Conservation (phyloP, 2,888 invertebrate genomes). For the Parochlus steinenii region DNA sequence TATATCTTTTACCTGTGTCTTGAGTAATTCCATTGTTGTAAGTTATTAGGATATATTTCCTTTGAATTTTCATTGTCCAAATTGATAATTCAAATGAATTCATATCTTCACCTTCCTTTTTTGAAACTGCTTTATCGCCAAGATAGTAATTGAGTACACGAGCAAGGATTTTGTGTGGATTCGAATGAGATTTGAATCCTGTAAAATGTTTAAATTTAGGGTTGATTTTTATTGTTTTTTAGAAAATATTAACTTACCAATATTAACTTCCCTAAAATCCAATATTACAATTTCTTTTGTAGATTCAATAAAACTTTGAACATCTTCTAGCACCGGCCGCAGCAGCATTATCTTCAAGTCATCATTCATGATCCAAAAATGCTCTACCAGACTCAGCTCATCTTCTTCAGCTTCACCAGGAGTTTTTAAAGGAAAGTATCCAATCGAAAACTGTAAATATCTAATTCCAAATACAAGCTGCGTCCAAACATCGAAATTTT, state of each 20-base stretch:
- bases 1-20: too few relatives aligned
- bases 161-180: constrained; percentile 34
- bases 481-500: constrained; percentile 65
- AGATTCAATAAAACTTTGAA: constrained; percentile 46
- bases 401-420: not conserved
- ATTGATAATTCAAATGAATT: constrained; percentile 34
- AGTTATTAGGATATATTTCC: constrained; percentile 38
- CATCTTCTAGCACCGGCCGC: constrained; percentile 45
- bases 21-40: too few relatives aligned
- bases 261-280: constrained; percentile 68
- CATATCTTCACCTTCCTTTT: constrained; percentile 24
- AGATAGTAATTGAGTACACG: constrained; percentile 35
- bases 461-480: constrained; percentile 73
- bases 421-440: constrained; percentile 34
- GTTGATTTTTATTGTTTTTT: too few relatives aligned
- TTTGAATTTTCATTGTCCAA: constrained; percentile 37
- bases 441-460: constrained; percentile 65
- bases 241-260: constrained; percentile 18
- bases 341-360: constrained; percentile 40
- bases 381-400: constrained; percentile 15
- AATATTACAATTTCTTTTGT: constrained; percentile 60
- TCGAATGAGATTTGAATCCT: constrained; percentile 27
- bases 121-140: constrained; percentile 32
- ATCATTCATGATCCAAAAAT: constrained; percentile 27
- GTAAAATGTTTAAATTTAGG: constrained; percentile 10